Base-by-base conservation (phyloP, 2,113 vertebrate genomes). In the Ailurus styani region DNA sequence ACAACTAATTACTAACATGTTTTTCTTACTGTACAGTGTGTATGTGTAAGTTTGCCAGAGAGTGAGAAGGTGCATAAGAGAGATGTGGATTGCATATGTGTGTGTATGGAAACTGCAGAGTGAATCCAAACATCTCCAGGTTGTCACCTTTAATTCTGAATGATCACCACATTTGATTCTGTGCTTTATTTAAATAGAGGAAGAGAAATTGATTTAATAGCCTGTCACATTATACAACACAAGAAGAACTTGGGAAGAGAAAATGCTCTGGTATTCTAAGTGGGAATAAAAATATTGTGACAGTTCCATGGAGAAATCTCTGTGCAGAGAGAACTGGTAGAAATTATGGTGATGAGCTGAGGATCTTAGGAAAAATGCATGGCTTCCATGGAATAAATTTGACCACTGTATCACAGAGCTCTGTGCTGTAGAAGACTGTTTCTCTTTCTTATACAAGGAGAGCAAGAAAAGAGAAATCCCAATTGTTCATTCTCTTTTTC, bases 281-380 rank as follows among this genome's bases (percentile, higher is more conserved):
- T 73, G 70, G 81, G 96, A 97, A 97, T 96, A 95, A 94, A 98
- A 98, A 98, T 98, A 98, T 98, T 98, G 79, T 98, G 98, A 98
- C 97, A 98, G 94, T 75, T 82, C 81, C 17, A 11, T 57, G 60
- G 72, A 97, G 84, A 95, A 87, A 89, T 88, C 86, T 85, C 78
- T 75, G 29, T 93, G 40, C 64, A 78, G 66, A 90, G 72, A 88
- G 93, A 95, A 70, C 81, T 94, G 90, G 75, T 82, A 86, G 93
- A 93, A 87, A 91, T 93, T 25, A 57, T 45, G 47, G 52, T 13
- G 77, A 82, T 81, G 45, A 84, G 31, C 37, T 73, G 54, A 85
- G 57, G 52, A 78, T 94, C 64, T 90, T 34, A 79, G 96, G n/a
- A 83, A 87, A 95, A 95, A 87, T 52, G 31, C 3, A 14, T n/a